Conservation (phyloP, 2,113 vertebrate species). For the Ceuthmochares aereus region DNA sequence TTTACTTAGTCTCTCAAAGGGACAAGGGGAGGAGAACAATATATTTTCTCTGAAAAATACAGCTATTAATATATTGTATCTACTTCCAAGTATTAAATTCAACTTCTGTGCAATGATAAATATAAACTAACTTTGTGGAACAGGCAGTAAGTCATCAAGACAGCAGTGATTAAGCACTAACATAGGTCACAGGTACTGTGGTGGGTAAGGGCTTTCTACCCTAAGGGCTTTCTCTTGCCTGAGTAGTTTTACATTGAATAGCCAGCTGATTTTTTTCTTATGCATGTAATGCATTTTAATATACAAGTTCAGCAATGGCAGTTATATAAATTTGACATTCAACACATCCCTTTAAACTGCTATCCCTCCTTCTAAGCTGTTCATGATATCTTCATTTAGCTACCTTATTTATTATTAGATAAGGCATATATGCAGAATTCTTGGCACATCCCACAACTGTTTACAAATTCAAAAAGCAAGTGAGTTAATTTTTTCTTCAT, state of each 20-base stretch:
- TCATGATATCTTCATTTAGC: neutral
- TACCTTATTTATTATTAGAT: neutral
- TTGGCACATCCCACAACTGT: neutral
- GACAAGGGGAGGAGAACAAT: neutral
- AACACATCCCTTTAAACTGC: neutral
- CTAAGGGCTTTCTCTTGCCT: neutral
- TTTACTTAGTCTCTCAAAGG: neutral
- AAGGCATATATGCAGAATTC: neutral
- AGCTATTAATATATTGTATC: neutral
- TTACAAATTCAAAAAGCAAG: neutral
- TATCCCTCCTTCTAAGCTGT: neutral
- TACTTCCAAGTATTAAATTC: neutral
- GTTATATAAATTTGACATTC: neutral
- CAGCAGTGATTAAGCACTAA: neutral
- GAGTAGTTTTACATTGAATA: neutral
- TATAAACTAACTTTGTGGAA: neutral
- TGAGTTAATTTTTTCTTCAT: neutral
- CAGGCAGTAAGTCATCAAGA: neutral
- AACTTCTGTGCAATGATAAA: neutral
- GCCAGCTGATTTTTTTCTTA: neutral
- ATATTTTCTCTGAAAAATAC: neutral
- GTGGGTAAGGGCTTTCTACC: neutral
- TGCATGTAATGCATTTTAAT: neutral
- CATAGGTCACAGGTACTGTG: neutral
- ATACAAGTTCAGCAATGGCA: neutral